A percentile compares a stretch with the other conserved stretches of the same genome.
Conservation (phyloP, 2,113 vertebrate genomes). For the Miniopterus natalensis region DNA sequence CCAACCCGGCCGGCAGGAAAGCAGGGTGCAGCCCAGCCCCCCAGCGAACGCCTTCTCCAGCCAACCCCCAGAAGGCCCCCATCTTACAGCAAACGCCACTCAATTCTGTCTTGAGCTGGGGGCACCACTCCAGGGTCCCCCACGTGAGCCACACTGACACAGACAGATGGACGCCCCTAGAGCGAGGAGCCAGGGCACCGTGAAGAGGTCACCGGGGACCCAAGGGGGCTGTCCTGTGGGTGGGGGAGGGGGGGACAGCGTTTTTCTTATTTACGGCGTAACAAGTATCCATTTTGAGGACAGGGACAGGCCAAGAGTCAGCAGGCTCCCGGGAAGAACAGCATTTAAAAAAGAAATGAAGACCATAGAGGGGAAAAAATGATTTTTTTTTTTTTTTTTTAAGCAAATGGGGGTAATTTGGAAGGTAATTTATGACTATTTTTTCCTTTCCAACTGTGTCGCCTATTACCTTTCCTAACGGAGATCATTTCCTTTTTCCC, state of each 20-base stretch:
- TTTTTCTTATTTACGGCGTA: conserved; percentile 50
- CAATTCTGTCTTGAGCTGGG: neutral
- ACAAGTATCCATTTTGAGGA: neutral
- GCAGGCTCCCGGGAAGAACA: conserved; percentile 1
- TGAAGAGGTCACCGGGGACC: neutral
- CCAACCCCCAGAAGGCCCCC: neutral
- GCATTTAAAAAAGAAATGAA: conserved; percentile 67
- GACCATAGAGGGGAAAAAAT: conserved; percentile 58
- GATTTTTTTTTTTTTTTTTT: conserved; percentile 25
- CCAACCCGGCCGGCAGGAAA: neutral
- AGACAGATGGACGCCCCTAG: neutral
- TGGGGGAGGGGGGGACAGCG: neutral
- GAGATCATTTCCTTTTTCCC: conserved; percentile 45
- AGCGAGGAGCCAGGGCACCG: neutral
- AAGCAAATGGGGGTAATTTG: conserved; percentile 82
- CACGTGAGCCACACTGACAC: neutral
- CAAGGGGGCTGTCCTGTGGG: neutral
- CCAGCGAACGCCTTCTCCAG: neutral
- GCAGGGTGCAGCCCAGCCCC: neutral
- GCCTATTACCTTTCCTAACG: conserved; percentile 26
- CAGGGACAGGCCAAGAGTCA: neutral
- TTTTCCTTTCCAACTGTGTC: conserved; percentile 56
- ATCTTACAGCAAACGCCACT: neutral
- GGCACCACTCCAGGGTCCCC: neutral
- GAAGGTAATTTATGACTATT: conserved; percentile 87